Percentiles rank a stretch among this genome's conserved stretches.
These are phyloP conservation scores for Halisarca cf. caerulea DNA, from an alignment of 37 sponge, comb jelly and placozoan genomes.

Conservation along the genomic window DNA sequence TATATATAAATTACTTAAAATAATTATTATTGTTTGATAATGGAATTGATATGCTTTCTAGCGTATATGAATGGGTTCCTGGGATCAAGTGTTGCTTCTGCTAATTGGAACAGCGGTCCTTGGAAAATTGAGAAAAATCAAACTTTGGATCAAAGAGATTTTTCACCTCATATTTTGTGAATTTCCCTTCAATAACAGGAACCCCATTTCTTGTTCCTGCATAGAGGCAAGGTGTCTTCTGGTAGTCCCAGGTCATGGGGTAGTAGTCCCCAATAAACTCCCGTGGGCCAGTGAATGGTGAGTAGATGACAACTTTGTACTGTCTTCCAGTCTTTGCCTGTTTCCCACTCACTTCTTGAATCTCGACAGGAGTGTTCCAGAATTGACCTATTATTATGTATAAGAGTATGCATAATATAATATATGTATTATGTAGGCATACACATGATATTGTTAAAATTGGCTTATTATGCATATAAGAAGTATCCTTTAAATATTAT, in stretches of 20 bases:
- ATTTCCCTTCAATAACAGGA: constrained; percentile 33
- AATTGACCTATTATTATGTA: constrained; percentile 24
- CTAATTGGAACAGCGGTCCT: neutral
- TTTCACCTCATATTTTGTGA: constrained; percentile 12
- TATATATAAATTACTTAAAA: too few relatives aligned
- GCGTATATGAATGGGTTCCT: too few relatives aligned
- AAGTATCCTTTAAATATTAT: too few relatives aligned
- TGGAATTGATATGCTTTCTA: too few relatives aligned
- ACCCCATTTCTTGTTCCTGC: constrained; percentile 11
- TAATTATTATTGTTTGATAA: too few relatives aligned
- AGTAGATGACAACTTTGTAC: neutral
- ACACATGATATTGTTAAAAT: too few relatives aligned
- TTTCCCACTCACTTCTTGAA: neutral
- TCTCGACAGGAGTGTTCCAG: constrained; percentile 34
- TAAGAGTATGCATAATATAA: too few relatives aligned
- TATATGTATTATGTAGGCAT: too few relatives aligned
- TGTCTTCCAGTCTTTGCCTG: neutral
- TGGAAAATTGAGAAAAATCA: neutral
- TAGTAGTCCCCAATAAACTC: constrained; percentile 4
- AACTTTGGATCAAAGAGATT: constrained; percentile 21
- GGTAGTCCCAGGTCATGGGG: constrained; percentile 21
- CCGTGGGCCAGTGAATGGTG: neutral
- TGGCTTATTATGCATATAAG: too few relatives aligned
- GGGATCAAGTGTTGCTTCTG: too few relatives aligned
- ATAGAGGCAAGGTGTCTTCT: constrained; percentile 15